phyloP scores from a whole-genome alignment of 2,888 invertebrate species.

The Ichneumoninae sp. region DNA sequence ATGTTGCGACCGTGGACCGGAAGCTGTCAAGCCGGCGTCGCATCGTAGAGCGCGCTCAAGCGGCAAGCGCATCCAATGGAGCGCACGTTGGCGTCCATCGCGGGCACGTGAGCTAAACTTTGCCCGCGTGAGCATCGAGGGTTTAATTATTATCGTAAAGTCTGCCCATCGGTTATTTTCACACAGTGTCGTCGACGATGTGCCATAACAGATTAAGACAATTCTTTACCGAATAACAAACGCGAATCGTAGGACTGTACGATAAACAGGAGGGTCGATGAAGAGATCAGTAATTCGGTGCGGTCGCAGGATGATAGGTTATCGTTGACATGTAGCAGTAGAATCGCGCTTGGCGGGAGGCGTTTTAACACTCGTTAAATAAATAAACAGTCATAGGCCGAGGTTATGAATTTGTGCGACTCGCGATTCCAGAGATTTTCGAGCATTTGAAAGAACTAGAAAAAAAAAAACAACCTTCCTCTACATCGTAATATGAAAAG shows the following conservation, averaged over 20 bases:
- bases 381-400: background rate
- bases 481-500: constrained; percentile 1
- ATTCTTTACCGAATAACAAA: background rate
- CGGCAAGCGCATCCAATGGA: constrained; percentile 12
- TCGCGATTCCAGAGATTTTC: background rate
- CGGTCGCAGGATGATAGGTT: constrained; percentile 46
- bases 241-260: background rate
- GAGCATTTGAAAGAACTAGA: background rate
- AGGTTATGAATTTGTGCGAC: constrained; percentile 27
- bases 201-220: background rate
- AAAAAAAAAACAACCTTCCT: background rate
- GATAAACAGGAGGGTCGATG: constrained; percentile 1
- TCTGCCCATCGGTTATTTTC: constrained; percentile 1
- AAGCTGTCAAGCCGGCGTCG: background rate
- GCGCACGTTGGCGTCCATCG: constrained; percentile 54
- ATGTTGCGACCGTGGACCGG: background rate
- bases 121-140: constrained; percentile 50
- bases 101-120: constrained; percentile 57
- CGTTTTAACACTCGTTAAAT: constrained; percentile 25
- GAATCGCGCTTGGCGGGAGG: constrained; percentile 61
- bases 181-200: background rate
- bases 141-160: constrained; percentile 35
- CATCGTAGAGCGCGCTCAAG: background rate
- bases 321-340: constrained; percentile 39
- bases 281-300: background rate